Base-by-base conservation (phyloP, 2,888 invertebrate species). In the Sialis fuliginosa region DNA sequence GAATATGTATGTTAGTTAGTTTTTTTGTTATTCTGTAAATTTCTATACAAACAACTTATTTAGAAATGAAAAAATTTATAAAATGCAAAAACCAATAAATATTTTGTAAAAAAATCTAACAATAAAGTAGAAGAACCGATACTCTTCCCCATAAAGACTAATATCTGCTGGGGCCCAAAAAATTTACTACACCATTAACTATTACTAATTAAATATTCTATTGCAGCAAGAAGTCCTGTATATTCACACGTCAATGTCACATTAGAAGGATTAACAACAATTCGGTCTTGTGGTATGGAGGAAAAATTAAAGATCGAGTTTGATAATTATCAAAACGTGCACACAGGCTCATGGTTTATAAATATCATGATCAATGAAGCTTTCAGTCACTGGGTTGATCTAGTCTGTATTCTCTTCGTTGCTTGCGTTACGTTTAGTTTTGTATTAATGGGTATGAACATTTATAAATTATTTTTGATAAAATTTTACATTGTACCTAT, bases 191-290 rank as follows among this genome's bases (percentile, higher is more conserved):
- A 22, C 2, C 22, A 4, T 22, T 22, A 22, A 22, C 22, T 22
- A 4, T 22, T 22, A 37, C 12, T 5, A 37, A 37, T 35, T 35
- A 6, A 31, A 8, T 40, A 9, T 43, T n/a, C 33, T 42, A 45
- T 58, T 60, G 60, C 70, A 69, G 86, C 81, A 48, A 75, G 86
- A 51, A 90, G 91, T 64, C 93, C 95, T 0, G 85, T 95, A 0
- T 92, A 91, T 62, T 86, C 90, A 0, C 90, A 93, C 60, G 75
- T 93, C 53, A 81, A 84, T n/a, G 82, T 90, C 1, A 81, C 89
- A 0, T 67, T 95, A 6, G 76, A 82, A 50, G 95, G 95, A 1
- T 72, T 95, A 33, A 77, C 84, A 35, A 90, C 90, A 0, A 90
- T 96, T 50, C 72, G 95, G 49, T 82, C 91, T 1, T 78, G 81